Conservation (phyloP, 1,140 invertebrate species). For the Drosophila pandora region DNA sequence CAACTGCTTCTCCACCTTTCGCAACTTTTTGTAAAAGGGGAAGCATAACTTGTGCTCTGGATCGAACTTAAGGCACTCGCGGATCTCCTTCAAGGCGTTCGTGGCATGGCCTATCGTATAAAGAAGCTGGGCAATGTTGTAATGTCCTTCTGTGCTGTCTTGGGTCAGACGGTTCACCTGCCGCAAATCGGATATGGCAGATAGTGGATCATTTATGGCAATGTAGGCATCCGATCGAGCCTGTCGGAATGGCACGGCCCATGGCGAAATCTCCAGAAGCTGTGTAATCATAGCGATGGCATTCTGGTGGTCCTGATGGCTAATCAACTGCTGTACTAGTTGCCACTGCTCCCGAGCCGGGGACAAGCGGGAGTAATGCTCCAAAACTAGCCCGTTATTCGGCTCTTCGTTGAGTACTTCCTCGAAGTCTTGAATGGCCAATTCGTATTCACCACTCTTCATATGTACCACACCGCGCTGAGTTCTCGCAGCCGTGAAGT, state of each 20-base stretch:
- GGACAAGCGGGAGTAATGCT: constrained; percentile 87
- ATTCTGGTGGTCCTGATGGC: constrained; percentile 87
- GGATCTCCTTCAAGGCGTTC: constrained; percentile 95
- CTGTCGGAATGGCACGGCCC: constrained; percentile 93
- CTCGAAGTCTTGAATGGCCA: constrained; percentile 93
- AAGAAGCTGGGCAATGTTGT: constrained; percentile 92
- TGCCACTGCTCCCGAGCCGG: constrained; percentile 88
- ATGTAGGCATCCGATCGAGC: constrained; percentile 94
- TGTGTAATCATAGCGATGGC: constrained; percentile 89
- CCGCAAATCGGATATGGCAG: constrained; percentile 95
- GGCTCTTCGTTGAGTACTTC: constrained; percentile 89
- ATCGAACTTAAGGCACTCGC: constrained; percentile 98
- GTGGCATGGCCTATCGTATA: constrained; percentile 96
- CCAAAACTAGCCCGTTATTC: constrained; percentile 90
- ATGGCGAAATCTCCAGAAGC: constrained; percentile 95
- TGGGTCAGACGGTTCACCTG: constrained; percentile 94
- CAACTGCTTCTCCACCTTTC: constrained; percentile 96
- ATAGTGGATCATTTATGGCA: constrained; percentile 90
- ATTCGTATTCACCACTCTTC: constrained; percentile 93
- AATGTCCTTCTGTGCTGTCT: constrained; percentile 96
- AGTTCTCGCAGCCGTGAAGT: constrained; percentile 95
- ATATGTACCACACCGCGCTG: constrained; percentile 95
- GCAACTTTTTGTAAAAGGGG: constrained; percentile 98
- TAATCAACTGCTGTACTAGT: constrained; percentile 88
- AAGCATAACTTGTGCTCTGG: constrained; percentile 98